phyloP scores from a whole-genome alignment of 2,113 vertebrate species.

The Sinosuthora webbiana region DNA sequence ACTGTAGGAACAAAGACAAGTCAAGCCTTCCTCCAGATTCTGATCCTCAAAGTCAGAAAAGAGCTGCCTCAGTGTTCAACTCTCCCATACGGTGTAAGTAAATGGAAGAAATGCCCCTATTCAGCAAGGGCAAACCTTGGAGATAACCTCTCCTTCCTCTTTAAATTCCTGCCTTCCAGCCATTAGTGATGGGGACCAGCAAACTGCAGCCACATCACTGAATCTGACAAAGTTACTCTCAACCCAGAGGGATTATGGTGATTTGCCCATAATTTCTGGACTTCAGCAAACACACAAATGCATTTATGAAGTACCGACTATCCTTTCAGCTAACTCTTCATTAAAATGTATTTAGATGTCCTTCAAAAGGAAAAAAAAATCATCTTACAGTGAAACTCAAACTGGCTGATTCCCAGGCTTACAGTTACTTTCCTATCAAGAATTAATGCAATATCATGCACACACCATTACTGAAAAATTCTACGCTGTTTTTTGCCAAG shows the following conservation, averaged over 20 bases:
- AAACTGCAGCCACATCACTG: background rate
- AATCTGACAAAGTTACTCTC: slow-evolving; percentile 16
- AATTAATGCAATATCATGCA: slow-evolving; percentile 86
- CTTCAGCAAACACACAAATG: slow-evolving; percentile 9
- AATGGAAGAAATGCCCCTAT: background rate
- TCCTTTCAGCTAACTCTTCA: slow-evolving; percentile 52
- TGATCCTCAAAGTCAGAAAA: background rate
- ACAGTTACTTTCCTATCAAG: slow-evolving; percentile 83
- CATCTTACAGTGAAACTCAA: slow-evolving; percentile 69
- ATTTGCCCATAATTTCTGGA: slow-evolving; percentile 25
- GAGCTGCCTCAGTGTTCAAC: background rate
- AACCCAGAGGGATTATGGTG: background rate
- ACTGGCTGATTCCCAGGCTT: slow-evolving; percentile 81
- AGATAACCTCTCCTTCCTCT: slow-evolving; percentile 45
- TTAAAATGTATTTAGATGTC: slow-evolving; percentile 68
- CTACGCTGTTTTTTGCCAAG: slow-evolving; percentile 86
- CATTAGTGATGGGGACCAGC: background rate
- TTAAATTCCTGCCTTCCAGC: background rate
- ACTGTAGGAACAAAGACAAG: background rate
- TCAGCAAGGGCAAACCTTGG: background rate
- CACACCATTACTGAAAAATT: slow-evolving; percentile 86
- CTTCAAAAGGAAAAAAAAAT: slow-evolving; percentile 17
- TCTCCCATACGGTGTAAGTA: background rate
- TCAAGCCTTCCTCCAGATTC: background rate
- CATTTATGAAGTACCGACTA: slow-evolving; percentile 13